These are phyloP conservation scores for Oncorhynchus tshawytscha DNA, from an alignment of 2,113 vertebrate species.

Conservation along the genomic window DNA sequence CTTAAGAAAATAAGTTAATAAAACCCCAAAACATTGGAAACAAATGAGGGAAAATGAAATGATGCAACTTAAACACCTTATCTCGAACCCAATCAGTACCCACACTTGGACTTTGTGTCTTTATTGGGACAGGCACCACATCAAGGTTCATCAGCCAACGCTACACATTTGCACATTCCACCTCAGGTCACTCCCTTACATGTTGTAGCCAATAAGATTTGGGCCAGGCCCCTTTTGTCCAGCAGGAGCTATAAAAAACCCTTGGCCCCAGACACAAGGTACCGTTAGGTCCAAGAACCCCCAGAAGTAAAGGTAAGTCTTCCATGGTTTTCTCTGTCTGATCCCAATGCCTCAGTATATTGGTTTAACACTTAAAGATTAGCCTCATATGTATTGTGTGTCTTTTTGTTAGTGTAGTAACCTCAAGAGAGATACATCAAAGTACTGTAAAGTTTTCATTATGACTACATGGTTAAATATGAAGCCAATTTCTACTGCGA, in stretches of 20 bases:
- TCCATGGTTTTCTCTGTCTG: neutral
- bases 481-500: too few relatives aligned
- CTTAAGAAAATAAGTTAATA: too few relatives aligned
- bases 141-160: neutral
- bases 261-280: slow-evolving; percentile 12
- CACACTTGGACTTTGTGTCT: neutral
- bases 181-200: slow-evolving; percentile 19
- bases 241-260: slow-evolving; percentile 52
- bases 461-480: too few relatives aligned
- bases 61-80: too few relatives aligned
- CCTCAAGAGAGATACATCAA: too few relatives aligned
- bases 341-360: too few relatives aligned
- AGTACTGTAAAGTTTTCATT: too few relatives aligned
- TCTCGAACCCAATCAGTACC: too few relatives aligned
- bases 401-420: too few relatives aligned
- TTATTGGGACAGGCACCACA: neutral
- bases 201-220: slow-evolving; percentile 26
- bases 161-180: neutral
- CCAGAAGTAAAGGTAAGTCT: slow-evolving; percentile 48
- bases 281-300: slow-evolving; percentile 35
- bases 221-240: slow-evolving; percentile 32
- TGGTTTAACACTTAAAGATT: neutral
- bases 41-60: too few relatives aligned
- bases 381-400: neutral
- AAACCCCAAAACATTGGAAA: too few relatives aligned